Percentiles rank a stretch among this genome's conserved stretches.
phyloP scores from a whole-genome alignment of 2,797 vertebrate genomes.

The Acestrorhynchus altus region DNA sequence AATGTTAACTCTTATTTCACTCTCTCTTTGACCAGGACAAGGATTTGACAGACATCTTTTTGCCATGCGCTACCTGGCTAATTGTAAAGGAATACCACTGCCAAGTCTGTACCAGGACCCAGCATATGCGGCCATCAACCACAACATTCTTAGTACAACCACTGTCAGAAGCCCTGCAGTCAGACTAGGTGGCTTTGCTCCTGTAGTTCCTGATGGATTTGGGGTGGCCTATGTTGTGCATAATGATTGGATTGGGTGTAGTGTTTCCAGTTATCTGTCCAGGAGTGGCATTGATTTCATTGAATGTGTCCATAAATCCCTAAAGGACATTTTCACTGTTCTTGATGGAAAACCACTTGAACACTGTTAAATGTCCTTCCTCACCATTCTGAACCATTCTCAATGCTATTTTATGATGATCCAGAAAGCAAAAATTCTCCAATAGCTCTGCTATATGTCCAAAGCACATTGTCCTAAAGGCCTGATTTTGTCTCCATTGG shows the following conservation, averaged over 20 bases:
- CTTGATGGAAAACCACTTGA: slow-evolving; percentile 84
- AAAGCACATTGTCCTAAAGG: too few species aligned
- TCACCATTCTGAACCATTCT: too few species aligned
- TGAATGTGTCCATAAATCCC: slow-evolving; percentile 85
- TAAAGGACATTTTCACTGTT: slow-evolving; percentile 91
- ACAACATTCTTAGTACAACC: slow-evolving; percentile 97
- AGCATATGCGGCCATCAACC: slow-evolving; percentile 88
- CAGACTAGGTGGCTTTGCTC: slow-evolving; percentile 90
- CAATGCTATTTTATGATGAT: too few species aligned
- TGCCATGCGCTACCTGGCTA: slow-evolving; percentile 82
- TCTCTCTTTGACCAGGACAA: slow-evolving; percentile 82
- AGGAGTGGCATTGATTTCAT: slow-evolving; percentile 89
- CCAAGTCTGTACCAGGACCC: slow-evolving; percentile 87
- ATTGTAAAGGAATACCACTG: slow-evolving; percentile 74
- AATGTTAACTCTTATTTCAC: too few species aligned
- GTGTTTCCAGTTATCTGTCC: slow-evolving; percentile 86
- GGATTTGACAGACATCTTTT: slow-evolving; percentile 97
- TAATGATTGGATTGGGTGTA: slow-evolving; percentile 91
- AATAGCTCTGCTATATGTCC: too few species aligned
- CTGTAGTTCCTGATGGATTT: slow-evolving; percentile 92
- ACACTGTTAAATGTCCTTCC: slow-evolving; percentile 39
- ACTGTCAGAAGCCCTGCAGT: slow-evolving; percentile 90
- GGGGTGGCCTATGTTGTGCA: slow-evolving; percentile 90
- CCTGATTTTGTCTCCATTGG: too few species aligned
- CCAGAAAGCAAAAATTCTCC: too few species aligned